Evolutionary conservation across 2,797 vertebrate genomes (phyloP).

Genomic region (Clarias laeviceps): DNA sequence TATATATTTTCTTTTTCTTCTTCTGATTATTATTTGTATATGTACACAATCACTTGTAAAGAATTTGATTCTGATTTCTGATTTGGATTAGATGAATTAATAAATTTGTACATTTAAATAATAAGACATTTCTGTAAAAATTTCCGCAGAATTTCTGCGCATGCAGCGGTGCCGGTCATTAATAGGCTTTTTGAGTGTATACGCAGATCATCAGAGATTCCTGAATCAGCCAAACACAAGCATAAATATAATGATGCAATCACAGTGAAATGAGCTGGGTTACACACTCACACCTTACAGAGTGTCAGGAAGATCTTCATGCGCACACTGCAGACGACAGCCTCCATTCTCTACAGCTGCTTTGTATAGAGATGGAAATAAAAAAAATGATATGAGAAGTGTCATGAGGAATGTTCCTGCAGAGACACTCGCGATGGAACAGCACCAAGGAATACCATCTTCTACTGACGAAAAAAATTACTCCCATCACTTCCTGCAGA

Average conservation of each 20-base stretch:
- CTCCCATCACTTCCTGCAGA: constrained; percentile 4
- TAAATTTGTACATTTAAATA: not conserved
- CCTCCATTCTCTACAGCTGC: not conserved
- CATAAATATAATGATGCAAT: constrained; percentile 16
- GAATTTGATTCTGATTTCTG: too few relatives aligned
- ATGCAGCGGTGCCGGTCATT: not conserved
- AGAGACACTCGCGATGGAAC: not conserved
- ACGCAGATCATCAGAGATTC: not conserved
- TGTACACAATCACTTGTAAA: not conserved
- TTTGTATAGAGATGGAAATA: not conserved
- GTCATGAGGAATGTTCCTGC: constrained; percentile 5
- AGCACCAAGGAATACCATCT: not conserved
- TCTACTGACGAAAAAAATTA: not conserved
- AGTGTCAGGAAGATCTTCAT: not conserved
- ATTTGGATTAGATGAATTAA: not conserved
- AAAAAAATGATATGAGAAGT: not conserved
- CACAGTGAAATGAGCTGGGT: not conserved
- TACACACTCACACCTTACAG: not conserved
- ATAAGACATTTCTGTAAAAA: not conserved
- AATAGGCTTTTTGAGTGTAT: not conserved
- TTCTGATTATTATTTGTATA: not conserved
- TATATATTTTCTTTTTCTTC: too few relatives aligned
- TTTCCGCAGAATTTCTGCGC: too few relatives aligned
- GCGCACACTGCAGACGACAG: not conserved
- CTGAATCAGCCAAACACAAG: constrained; percentile 19